A percentile compares a stretch with the other conserved stretches of the same genome.
These are phyloP conservation scores for Antennarius maculatus DNA, from an alignment of 2,797 vertebrate genomes.

Conservation along the genomic window DNA sequence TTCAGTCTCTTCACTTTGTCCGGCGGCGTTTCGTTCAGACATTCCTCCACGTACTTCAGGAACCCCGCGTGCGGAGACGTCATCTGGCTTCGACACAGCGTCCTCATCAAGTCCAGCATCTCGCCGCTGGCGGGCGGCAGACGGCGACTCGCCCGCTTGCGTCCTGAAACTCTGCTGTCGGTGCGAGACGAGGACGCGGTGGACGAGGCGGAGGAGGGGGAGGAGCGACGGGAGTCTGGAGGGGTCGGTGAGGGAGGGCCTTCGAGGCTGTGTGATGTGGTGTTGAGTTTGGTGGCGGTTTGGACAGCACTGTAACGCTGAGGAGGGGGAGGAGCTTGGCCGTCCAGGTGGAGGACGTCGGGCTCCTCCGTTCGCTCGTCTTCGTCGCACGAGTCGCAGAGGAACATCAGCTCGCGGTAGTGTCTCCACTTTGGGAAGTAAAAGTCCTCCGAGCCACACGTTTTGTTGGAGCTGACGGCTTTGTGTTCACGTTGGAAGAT, in stretches of 20 bases:
- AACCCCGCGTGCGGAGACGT: slow-evolving; percentile 57
- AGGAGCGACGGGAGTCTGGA: slow-evolving; percentile 53
- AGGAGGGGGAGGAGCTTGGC: slow-evolving; percentile 6
- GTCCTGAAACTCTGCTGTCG: slow-evolving; percentile 27
- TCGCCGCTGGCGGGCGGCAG: neutral
- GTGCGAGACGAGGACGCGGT: slow-evolving; percentile 33
- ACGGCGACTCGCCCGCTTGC: slow-evolving; percentile 27
- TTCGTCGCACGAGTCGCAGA: slow-evolving; percentile 67
- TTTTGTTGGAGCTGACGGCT: slow-evolving; percentile 58
- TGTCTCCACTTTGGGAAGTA: slow-evolving; percentile 69
- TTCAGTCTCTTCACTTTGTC: slow-evolving; percentile 65
- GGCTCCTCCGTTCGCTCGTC: slow-evolving; percentile 37
- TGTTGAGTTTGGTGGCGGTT: neutral
- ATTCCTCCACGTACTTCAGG: slow-evolving; percentile 71
- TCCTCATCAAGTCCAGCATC: slow-evolving; percentile 49
- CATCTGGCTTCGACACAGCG: slow-evolving; percentile 40
- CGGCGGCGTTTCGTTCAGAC: slow-evolving; percentile 63
- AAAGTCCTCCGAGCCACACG: slow-evolving; percentile 63
- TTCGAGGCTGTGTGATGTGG: neutral
- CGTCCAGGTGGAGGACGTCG: slow-evolving; percentile 6
- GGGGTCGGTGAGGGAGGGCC: slow-evolving; percentile 53
- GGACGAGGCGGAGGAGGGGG: slow-evolving; percentile 47
- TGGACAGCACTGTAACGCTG: slow-evolving; percentile 23
- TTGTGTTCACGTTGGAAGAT: slow-evolving; percentile 72
- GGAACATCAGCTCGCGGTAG: slow-evolving; percentile 66